Evolutionary conservation across 2,888 invertebrate genomes (phyloP).

Genomic region (Lithophane ornitopus): DNA sequence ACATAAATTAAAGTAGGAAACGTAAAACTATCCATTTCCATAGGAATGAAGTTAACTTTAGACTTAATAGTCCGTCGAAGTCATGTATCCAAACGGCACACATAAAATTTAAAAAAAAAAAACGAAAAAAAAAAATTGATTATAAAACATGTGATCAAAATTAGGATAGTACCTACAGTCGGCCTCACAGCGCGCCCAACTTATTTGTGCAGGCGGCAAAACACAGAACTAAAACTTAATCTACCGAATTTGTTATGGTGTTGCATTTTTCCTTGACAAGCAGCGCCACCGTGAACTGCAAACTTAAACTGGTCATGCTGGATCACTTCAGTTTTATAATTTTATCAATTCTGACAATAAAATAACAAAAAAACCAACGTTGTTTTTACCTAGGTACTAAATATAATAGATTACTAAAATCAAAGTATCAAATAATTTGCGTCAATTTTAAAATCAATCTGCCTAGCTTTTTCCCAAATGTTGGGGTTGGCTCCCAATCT

Average conservation of each 20-base stretch:
- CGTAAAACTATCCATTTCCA: neutral
- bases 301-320: too few species aligned
- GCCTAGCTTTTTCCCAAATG: neutral
- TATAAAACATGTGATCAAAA: neutral
- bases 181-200: neutral
- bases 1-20: neutral
- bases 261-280: too few species aligned
- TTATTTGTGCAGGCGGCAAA: too few species aligned
- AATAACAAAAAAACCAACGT: neutral
- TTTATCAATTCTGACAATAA: neutral
- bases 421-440: neutral
- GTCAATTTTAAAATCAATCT: neutral
- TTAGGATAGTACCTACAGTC: neutral
- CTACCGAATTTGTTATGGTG: too few species aligned
- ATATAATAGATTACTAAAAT: neutral
- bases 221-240: too few species aligned
- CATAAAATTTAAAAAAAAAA: neutral
- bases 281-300: too few species aligned
- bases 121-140: neutral
- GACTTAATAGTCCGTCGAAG: neutral
- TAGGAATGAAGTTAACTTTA: constrained; percentile 4
- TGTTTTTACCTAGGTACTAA: too few species aligned
- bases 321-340: neutral
- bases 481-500: neutral
- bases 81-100: neutral